Evolutionary conservation across 1,140 invertebrate genomes (phyloP).

Genomic region (Leptestheria dahalacensis): DNA sequence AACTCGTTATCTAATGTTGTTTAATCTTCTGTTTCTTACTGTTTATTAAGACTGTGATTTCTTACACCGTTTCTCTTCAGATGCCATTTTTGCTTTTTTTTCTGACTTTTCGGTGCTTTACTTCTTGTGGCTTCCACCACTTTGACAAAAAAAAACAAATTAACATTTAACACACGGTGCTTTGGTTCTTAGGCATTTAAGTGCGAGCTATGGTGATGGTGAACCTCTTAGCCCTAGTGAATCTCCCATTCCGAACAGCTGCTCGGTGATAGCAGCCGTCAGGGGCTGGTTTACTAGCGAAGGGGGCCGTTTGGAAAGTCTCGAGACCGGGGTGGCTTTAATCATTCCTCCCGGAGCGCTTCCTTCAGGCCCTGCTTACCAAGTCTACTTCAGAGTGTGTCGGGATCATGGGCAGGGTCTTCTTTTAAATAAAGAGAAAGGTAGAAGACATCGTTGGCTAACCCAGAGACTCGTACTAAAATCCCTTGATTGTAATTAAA

Average conservation of each 20-base stretch:
- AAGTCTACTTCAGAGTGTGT: conserved; percentile 86
- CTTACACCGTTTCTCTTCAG: no score
- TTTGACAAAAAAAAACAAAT: no score
- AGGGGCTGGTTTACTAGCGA: conserved; percentile 56
- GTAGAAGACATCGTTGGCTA: conserved; percentile 34
- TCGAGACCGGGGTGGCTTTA: conserved; percentile 75
- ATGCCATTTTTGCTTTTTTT: no score
- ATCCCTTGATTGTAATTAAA: no score
- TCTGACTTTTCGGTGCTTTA: no score
- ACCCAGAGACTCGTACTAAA: no score
- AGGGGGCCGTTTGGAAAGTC: conserved; percentile 65
- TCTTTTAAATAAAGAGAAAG: conserved; percentile 71
- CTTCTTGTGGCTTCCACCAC: no score
- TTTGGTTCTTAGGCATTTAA: background rate
- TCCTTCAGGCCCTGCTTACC: conserved; percentile 58
- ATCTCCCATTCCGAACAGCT: conserved; percentile 17
- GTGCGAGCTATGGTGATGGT: background rate
- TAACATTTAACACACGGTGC: background rate
- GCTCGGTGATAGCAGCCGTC: conserved; percentile 34
- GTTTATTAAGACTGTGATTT: no score
- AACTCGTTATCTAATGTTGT: no score
- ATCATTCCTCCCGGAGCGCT: conserved; percentile 77
- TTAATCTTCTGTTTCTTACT: no score
- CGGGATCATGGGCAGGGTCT: conserved; percentile 47
- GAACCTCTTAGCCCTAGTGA: conserved; percentile 9